Evolutionary conservation across 2,113 vertebrate species (phyloP).

Genomic region (Carollia perspicillata): DNA sequence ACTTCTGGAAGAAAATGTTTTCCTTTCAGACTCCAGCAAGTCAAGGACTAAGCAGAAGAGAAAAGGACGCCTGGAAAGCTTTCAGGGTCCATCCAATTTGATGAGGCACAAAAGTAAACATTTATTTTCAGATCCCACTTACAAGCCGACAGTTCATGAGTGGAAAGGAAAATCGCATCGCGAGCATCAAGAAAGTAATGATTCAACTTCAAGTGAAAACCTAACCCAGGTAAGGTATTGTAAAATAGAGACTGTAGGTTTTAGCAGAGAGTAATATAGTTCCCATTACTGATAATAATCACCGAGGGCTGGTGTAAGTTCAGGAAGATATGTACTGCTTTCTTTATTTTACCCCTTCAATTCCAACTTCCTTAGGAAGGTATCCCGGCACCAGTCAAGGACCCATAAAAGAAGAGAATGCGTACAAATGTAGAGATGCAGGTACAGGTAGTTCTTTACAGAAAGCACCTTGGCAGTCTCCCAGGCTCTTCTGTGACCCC

Average conservation of each 20-base stretch:
- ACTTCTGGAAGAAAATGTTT: neutral
- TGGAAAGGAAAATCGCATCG: neutral
- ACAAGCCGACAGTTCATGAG: neutral
- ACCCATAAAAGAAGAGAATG: neutral
- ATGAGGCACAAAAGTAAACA: constrained; percentile 44
- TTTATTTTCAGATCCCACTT: neutral
- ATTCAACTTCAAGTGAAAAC: constrained; percentile 11
- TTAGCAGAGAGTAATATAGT: neutral
- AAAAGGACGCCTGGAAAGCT: constrained; percentile 36
- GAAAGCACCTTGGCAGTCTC: neutral
- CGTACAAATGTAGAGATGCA: neutral
- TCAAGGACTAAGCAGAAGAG: constrained; percentile 46
- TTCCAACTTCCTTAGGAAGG: neutral
- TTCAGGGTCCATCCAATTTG: neutral
- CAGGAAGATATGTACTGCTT: neutral
- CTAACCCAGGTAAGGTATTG: constrained; percentile 39
- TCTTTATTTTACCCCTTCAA: neutral
- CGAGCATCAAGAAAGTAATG: neutral
- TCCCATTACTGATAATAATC: neutral
- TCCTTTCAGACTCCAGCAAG: neutral
- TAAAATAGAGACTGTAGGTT: neutral
- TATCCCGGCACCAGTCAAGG: neutral
- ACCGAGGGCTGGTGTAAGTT: neutral
- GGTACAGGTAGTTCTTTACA: neutral
- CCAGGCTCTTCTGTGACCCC: neutral